phyloP scores from a whole-genome alignment of 2,888 invertebrate genomes.

The Synanthedon tipuliformis region DNA sequence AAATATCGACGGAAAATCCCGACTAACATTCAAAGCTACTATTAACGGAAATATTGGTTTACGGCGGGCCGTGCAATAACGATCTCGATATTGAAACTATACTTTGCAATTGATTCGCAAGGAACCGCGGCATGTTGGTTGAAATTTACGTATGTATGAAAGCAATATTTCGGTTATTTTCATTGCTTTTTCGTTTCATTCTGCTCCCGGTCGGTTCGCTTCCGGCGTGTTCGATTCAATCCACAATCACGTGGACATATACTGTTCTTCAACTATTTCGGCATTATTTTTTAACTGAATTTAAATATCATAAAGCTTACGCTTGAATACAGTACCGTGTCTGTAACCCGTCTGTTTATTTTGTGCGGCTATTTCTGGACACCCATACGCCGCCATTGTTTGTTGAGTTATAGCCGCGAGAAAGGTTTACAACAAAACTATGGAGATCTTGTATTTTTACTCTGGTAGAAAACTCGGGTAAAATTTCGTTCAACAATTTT shows the following conservation, averaged over 20 bases:
- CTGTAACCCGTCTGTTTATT: slow-evolving; percentile 42
- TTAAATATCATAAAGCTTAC: no score
- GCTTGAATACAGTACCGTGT: slow-evolving; percentile 18
- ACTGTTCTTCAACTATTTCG: no score
- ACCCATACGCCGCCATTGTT: slow-evolving; percentile 43
- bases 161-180: not conserved
- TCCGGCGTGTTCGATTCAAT: no score
- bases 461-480: slow-evolving; percentile 22
- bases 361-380: slow-evolving; percentile 54
- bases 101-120: slow-evolving; percentile 25
- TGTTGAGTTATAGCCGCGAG: slow-evolving; percentile 43
- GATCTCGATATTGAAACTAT: slow-evolving; percentile 31
- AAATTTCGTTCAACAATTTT: slow-evolving; percentile 8
- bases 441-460: slow-evolving; percentile 18
- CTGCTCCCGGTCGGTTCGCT: no score
- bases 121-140: slow-evolving; percentile 2
- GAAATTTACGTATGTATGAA: not conserved
- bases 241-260: no score
- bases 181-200: not conserved
- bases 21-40: slow-evolving; percentile 40
- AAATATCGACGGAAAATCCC: slow-evolving; percentile 19
- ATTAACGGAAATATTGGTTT: slow-evolving; percentile 42
- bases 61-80: slow-evolving; percentile 28
- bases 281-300: no score
- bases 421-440: slow-evolving; percentile 48